Percentiles rank a stretch among this genome's conserved stretches.
phyloP scores from a whole-genome alignment of 2,797 vertebrate genomes.

The Karalla daura region DNA sequence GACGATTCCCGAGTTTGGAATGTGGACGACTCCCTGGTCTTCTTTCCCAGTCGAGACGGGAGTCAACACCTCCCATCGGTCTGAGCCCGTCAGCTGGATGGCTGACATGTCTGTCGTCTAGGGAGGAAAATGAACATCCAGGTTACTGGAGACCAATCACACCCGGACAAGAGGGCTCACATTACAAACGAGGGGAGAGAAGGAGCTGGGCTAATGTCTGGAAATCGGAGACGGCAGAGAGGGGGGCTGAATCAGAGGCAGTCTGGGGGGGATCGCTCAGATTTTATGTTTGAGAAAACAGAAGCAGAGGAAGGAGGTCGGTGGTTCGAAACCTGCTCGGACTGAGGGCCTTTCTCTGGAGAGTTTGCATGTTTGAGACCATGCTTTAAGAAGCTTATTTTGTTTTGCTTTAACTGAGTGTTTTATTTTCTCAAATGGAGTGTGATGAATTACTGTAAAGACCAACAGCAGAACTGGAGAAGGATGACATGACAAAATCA shows the following conservation, averaged over 20 bases:
- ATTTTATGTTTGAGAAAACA: slow-evolving; percentile 17
- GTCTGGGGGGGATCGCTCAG: slow-evolving; percentile 4
- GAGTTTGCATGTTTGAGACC: slow-evolving; percentile 62
- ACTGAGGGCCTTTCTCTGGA: no score
- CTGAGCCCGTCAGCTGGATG: slow-evolving; percentile 94
- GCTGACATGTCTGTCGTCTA: slow-evolving; percentile 95
- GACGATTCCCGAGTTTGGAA: slow-evolving; percentile 92
- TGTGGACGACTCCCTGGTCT: slow-evolving; percentile 94
- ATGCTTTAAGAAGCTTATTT: slow-evolving; percentile 56
- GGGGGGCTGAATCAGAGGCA: not conserved
- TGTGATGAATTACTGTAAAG: not conserved
- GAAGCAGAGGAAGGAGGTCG: slow-evolving; percentile 21
- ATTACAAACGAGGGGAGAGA: slow-evolving; percentile 13
- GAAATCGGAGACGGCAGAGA: not conserved
- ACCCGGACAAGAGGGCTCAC: slow-evolving; percentile 1
- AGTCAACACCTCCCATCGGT: slow-evolving; percentile 98
- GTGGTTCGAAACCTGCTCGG: no score
- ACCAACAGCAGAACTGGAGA: no score
- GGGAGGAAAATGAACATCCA: slow-evolving; percentile 44
- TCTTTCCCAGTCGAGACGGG: slow-evolving; percentile 93
- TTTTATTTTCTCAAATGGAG: slow-evolving; percentile 26
- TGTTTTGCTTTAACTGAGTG: slow-evolving; percentile 57
- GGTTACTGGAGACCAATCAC: slow-evolving; percentile 34
- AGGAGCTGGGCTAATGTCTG: not conserved
- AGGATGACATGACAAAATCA: no score